Evolutionary conservation across 2,113 vertebrate genomes (phyloP).

Genomic region (Oenanthe melanoleuca): DNA sequence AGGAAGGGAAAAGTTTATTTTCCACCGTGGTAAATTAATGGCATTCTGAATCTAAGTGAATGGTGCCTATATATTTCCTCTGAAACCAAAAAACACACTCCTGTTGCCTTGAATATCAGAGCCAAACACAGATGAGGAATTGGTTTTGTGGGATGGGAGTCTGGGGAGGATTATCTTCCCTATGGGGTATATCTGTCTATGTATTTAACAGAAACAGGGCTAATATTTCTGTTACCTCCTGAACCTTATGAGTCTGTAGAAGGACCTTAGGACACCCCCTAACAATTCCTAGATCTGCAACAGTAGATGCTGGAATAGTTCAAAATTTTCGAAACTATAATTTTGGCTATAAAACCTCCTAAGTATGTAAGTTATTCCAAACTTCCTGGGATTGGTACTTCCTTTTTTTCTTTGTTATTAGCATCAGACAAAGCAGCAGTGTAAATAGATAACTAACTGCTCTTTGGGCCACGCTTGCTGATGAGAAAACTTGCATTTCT

Average conservation of each 20-base stretch:
- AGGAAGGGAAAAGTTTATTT: neutral
- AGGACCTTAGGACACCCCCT: neutral
- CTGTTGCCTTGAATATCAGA: neutral
- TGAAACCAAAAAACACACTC: neutral
- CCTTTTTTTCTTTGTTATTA: neutral
- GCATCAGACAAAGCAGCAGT: neutral
- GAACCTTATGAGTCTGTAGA: neutral
- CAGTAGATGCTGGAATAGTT: neutral
- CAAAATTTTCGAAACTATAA: neutral
- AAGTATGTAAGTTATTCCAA: neutral
- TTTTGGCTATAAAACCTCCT: neutral
- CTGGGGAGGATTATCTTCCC: neutral
- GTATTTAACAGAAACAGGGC: neutral
- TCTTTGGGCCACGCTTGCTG: neutral
- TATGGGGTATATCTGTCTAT: fast-evolving
- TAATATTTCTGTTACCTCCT: neutral
- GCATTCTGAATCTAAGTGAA: neutral
- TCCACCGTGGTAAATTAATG: neutral
- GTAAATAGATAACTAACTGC: neutral
- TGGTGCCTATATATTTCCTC: neutral
- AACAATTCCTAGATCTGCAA: neutral
- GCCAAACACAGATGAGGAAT: neutral
- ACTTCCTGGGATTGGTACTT: neutral
- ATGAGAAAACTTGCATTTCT: neutral
- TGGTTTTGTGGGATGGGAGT: neutral